Evolutionary conservation across 1,140 invertebrate species (phyloP).

Genomic region (Formica selysi): DNA sequence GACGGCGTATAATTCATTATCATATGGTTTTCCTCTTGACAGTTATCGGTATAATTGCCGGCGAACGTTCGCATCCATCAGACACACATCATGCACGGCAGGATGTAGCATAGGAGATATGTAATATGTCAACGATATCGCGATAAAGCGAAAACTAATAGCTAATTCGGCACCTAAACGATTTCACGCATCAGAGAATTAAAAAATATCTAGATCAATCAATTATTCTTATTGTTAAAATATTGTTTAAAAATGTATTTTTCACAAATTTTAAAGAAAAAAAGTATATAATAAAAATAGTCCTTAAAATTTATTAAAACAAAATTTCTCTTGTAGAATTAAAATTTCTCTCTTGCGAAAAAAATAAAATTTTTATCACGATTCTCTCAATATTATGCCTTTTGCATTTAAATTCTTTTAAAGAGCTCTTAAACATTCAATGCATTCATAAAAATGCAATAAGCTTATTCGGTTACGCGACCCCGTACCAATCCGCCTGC

Average conservation of each 20-base stretch:
- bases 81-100: neutral
- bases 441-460: slow-evolving; percentile 24
- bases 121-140: neutral
- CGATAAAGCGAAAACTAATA: neutral
- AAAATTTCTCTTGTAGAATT: too few species aligned
- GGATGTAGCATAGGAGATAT: neutral
- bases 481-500: neutral
- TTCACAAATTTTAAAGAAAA: neutral
- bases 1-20: neutral
- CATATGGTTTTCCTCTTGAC: neutral
- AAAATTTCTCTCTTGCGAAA: neutral
- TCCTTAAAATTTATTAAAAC: too few species aligned
- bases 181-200: neutral
- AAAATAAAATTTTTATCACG: slow-evolving; percentile 13
- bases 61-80: slow-evolving; percentile 2
- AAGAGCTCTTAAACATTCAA: slow-evolving; percentile 31
- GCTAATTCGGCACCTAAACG: neutral
- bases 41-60: neutral
- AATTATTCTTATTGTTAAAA: neutral
- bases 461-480: slow-evolving; percentile 31
- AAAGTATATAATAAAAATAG: neutral
- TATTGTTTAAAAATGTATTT: too few species aligned
- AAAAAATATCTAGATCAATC: neutral
- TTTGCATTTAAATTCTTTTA: neutral
- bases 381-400: slow-evolving; percentile 1